These are phyloP conservation scores for Lochmaea crataegi DNA, from an alignment of 2,888 invertebrate species.

Conservation along the genomic window DNA sequence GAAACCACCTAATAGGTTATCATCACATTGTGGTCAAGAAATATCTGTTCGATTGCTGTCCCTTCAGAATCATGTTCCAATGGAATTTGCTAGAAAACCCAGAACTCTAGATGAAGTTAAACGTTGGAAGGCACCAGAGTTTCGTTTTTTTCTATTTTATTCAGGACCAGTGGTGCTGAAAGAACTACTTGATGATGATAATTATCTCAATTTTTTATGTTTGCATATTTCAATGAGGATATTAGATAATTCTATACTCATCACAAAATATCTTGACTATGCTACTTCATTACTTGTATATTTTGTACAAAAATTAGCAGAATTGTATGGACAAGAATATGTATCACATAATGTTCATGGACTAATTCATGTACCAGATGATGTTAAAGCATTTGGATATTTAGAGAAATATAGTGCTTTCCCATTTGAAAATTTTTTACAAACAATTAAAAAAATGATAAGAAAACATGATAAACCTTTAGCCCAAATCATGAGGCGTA, in stretches of 20 bases:
- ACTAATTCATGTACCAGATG: constrained; percentile 4
- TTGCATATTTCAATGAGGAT: neutral
- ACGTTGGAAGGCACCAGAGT: neutral
- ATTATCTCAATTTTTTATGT: constrained; percentile 9
- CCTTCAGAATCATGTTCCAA: neutral
- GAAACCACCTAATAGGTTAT: neutral
- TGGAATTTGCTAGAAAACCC: constrained; percentile 8
- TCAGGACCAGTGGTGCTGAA: constrained; percentile 3
- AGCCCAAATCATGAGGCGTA: constrained; percentile 10
- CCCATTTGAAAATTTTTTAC: constrained; percentile 17
- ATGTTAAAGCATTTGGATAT: constrained; percentile 13
- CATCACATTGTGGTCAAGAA: neutral
- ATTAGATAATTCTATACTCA: neutral
- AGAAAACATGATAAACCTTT: constrained; percentile 24
- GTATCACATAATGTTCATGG: constrained; percentile 20
- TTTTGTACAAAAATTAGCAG: constrained; percentile 13
- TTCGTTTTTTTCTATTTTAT: neutral
- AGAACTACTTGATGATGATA: constrained; percentile 6
- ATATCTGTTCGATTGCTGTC: constrained; percentile 5
- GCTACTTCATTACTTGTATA: neutral
- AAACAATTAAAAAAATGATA: constrained; percentile 5
- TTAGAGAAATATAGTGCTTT: constrained; percentile 21
- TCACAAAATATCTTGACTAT: constrained; percentile 2
- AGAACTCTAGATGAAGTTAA: constrained; percentile 4
- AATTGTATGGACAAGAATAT: constrained; percentile 18